phyloP scores from a whole-genome alignment of 2,797 vertebrate genomes.

The Tenualosa ilisha region DNA sequence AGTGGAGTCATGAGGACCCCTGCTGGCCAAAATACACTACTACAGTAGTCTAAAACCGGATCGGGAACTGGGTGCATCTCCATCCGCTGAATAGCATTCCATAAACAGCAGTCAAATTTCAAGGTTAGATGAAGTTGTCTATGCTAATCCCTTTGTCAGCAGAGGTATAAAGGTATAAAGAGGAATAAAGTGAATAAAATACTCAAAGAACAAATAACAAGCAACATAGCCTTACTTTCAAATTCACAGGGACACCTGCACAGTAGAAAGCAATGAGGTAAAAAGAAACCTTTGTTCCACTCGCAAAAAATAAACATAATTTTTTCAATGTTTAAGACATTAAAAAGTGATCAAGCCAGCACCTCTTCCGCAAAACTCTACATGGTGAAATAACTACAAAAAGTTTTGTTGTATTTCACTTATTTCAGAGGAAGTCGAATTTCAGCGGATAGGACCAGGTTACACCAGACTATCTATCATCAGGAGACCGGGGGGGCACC shows the following conservation, averaged over 20 bases:
- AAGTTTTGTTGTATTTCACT: neutral
- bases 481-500: neutral
- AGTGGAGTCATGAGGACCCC: conserved; percentile 58
- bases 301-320: neutral
- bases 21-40: conserved; percentile 36
- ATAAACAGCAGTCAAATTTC: neutral
- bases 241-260: neutral
- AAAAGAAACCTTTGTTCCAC: neutral
- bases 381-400: too few species aligned
- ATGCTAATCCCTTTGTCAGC: too few species aligned
- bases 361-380: neutral
- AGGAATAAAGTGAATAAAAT: too few species aligned
- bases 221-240: neutral
- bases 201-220: too few species aligned
- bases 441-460: neutral
- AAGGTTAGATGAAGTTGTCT: neutral
- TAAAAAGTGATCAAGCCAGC: neutral
- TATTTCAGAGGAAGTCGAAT: neutral
- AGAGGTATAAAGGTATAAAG: too few species aligned
- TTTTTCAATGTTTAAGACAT: neutral
- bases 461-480: neutral
- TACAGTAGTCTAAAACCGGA: conserved; percentile 25
- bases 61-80: neutral
- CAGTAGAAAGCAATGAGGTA: neutral
- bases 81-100: neutral